A percentile compares a stretch with the other conserved stretches of the same genome.
These are phyloP conservation scores for Arctopsyche grandis DNA, from an alignment of 1,140 invertebrate genomes.

Conservation along the genomic window DNA sequence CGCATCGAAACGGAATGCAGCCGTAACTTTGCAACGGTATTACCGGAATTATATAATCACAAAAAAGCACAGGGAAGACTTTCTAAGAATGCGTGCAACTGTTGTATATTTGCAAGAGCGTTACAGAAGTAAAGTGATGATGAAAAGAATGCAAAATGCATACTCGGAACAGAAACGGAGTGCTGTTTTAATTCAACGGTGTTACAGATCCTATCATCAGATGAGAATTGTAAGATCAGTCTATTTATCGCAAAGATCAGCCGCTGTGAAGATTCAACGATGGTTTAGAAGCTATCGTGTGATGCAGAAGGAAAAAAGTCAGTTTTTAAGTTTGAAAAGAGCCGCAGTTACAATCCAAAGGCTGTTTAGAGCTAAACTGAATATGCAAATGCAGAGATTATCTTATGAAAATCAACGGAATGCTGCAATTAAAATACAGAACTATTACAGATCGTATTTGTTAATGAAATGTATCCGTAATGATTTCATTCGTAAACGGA, in stretches of 20 bases:
- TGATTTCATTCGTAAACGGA: no score
- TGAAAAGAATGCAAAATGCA: slow-evolving; percentile 58
- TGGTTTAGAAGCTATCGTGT: neutral
- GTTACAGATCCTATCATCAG: slow-evolving; percentile 58
- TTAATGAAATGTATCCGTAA: neutral
- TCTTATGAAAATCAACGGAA: neutral
- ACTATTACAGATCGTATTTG: slow-evolving; percentile 59
- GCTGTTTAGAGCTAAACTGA: slow-evolving; percentile 58
- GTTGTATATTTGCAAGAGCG: slow-evolving; percentile 61
- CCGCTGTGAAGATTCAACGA: slow-evolving; percentile 51
- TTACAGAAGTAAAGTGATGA: slow-evolving; percentile 60
- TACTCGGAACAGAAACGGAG: slow-evolving; percentile 60
- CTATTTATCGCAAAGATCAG: neutral
- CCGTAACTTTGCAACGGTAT: slow-evolving; percentile 61
- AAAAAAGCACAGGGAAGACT: slow-evolving; percentile 57
- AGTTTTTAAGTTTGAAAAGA: slow-evolving; percentile 56
- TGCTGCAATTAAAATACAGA: slow-evolving; percentile 62
- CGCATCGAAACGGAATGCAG: slow-evolving; percentile 54
- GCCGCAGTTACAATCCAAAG: slow-evolving; percentile 57
- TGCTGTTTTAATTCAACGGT: slow-evolving; percentile 62
- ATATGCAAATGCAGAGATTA: slow-evolving; percentile 54
- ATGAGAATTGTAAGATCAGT: no score
- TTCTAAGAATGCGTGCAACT: slow-evolving; percentile 55
- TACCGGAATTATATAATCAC: slow-evolving; percentile 58
- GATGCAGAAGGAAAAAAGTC: slow-evolving; percentile 34